Percentiles rank a stretch among this genome's conserved stretches.
phyloP scores from a whole-genome alignment of 2,797 vertebrate genomes.

The Scyliorhinus canicula region DNA sequence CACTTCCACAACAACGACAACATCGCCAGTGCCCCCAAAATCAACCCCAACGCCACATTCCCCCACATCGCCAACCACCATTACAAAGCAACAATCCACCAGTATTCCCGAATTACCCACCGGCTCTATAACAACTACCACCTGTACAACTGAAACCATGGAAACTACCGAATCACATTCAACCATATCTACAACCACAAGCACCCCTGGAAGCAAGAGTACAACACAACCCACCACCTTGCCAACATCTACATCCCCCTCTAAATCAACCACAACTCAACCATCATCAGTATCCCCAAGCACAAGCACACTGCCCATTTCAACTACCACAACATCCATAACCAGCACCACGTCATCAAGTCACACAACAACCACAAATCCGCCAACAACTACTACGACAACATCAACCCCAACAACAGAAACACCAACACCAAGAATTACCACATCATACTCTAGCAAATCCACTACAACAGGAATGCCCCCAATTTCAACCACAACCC shows the following conservation, averaged over 20 bases:
- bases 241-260: background rate
- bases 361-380: background rate
- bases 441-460: background rate
- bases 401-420: background rate
- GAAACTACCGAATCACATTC: background rate
- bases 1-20: background rate
- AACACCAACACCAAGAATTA: background rate
- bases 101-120: background rate
- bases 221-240: background rate
- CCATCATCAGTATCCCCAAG: background rate
- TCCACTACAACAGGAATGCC: background rate
- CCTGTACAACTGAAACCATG: background rate
- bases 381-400: rapidly evolving
- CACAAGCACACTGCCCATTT: background rate
- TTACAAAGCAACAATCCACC: too few relatives aligned
- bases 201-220: too few relatives aligned
- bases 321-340: too few relatives aligned
- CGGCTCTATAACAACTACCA: conserved; percentile 13
- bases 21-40: background rate
- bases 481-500: background rate
- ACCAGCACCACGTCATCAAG: too few relatives aligned
- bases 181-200: background rate
- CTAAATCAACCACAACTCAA: background rate
- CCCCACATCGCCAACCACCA: rapidly evolving
- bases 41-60: background rate